Conservation (phyloP, 1,140 invertebrate species). For the Cydia fagiglandana region DNA sequence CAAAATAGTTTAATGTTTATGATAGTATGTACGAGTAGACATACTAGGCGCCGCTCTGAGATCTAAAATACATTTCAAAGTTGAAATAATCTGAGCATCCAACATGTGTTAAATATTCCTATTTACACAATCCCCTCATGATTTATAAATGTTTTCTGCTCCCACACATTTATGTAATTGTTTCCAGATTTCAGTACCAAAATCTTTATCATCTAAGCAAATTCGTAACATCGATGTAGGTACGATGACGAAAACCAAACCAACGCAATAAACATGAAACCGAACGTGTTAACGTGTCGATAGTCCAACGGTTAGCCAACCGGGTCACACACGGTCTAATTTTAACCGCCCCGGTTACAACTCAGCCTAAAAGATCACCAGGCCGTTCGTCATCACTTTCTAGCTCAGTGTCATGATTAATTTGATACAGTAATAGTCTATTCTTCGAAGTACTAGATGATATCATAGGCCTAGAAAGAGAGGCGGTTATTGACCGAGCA, state of each 20-base stretch:
- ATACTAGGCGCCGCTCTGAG: too few relatives aligned
- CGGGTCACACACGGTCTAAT: constrained; percentile 11
- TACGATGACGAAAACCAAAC: neutral
- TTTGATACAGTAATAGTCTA: neutral
- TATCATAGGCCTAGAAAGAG: neutral
- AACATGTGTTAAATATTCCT: too few relatives aligned
- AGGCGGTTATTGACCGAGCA: too few relatives aligned
- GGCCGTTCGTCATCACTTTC: neutral
- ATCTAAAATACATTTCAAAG: too few relatives aligned
- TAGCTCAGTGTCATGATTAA: constrained; percentile 7
- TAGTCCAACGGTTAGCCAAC: constrained; percentile 12
- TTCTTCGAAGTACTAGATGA: neutral
- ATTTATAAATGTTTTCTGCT: too few relatives aligned
- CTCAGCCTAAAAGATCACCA: neutral
- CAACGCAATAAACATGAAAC: neutral
- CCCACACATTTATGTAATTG: neutral
- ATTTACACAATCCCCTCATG: too few relatives aligned
- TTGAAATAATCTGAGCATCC: too few relatives aligned
- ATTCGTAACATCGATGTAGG: constrained; percentile 5
- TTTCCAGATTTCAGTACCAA: neutral
- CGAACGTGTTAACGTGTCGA: constrained; percentile 9
- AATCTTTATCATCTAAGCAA: neutral
- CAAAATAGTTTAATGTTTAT: too few relatives aligned
- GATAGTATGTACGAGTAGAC: too few relatives aligned
- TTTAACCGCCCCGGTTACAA: constrained; percentile 10